Conservation (phyloP, 2,113 vertebrate genomes). For the Datnioides undecimradiatus region DNA sequence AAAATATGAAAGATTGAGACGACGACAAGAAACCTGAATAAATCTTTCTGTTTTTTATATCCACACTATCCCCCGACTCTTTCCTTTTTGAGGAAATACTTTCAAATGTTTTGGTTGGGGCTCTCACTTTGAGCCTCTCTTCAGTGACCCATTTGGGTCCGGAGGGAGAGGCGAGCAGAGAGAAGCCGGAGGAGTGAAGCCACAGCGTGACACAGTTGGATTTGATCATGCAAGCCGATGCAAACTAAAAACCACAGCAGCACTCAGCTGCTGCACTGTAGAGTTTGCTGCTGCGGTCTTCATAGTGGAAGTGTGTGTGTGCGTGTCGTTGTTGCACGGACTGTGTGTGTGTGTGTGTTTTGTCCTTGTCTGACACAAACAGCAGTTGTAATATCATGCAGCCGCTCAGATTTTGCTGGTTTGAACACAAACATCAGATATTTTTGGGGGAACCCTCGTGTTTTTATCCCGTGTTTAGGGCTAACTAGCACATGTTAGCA, state of each 20-base stretch:
- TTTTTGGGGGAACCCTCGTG: neutral
- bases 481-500: no score
- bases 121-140: slow-evolving; percentile 65
- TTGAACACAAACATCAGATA: neutral
- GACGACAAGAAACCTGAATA: slow-evolving; percentile 69
- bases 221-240: slow-evolving; percentile 66
- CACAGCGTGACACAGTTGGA: slow-evolving; percentile 48
- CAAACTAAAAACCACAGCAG: slow-evolving; percentile 42
- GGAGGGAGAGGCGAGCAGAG: slow-evolving; percentile 47
- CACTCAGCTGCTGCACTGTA: slow-evolving; percentile 27
- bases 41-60: slow-evolving; percentile 41
- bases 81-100: slow-evolving; percentile 57
- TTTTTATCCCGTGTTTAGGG: no score
- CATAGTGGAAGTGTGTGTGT: neutral
- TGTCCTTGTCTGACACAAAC: neutral
- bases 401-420: neutral
- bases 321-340: neutral
- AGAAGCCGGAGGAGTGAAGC: slow-evolving; percentile 41
- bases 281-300: neutral
- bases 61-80: slow-evolving; percentile 31
- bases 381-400: neutral
- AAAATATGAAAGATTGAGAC: slow-evolving; percentile 60
- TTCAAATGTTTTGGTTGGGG: slow-evolving; percentile 67
- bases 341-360: no score
- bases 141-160: slow-evolving; percentile 58